Base-by-base conservation (phyloP, 30 jellyfish, hydroid and myxozoan genomes). In the Cassiopea xamachana region DNA sequence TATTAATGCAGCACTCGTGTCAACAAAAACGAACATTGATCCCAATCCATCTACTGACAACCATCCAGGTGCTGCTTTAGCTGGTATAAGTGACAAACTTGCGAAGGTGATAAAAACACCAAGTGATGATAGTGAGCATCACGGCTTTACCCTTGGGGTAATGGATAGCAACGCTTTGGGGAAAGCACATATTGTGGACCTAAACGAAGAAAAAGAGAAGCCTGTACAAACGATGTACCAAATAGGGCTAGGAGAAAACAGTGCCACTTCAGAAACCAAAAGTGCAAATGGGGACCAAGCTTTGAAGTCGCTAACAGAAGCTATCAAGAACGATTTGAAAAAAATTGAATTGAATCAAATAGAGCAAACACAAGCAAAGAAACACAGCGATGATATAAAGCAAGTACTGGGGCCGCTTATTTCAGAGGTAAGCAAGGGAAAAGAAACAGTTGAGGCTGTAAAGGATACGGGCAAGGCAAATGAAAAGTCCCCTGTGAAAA, bases 141-240 rank as follows among this genome's bases (percentile, higher is more conserved):
- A 89, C 64, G 99, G 99, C 14, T 92, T 96, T 70, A 96, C 99
- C 1, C 62, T 96, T 92, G 99, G 99, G 45, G 87, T 61, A 44
- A 88, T 87, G 88, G 99, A 96, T 80, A 91, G 73, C 60, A 84
- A 77, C 46, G 89, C 79, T n/a, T 70, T 79, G 48, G 75, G 78
- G 16, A 73, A 90, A 60, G 90, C 93, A 14, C 98, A 90, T 50
- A 88, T 89, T 10, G 95, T 81, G 60, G 93, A 78, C 50, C 62
- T 78, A 45, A 75, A 92, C 14, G 39, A 90, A 49, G 75, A 55
- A 2, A 48, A 48, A 60, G 88, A 61, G 39, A 83, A 46, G 14
- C 80, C 70, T 17, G 91, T 92, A 43, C 85, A 81, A 15, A 92
- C 86, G 60, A 93, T 86, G 68, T 92, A 86, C 60, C 92, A 92